Conservation (phyloP, 2,113 vertebrate species). For the Colaptes auratus region DNA sequence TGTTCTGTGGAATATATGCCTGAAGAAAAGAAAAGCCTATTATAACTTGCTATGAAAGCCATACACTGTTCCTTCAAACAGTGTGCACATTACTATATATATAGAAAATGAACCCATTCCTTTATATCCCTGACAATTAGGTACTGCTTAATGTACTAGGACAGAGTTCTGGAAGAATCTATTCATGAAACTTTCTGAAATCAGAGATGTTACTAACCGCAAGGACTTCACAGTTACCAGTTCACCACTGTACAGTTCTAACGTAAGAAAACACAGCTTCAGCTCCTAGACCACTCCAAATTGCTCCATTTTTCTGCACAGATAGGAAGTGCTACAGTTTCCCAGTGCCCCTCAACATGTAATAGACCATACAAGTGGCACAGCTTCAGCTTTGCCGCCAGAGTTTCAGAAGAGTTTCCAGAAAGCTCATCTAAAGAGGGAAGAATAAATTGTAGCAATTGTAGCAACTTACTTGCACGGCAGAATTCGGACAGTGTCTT, state of each 20-base stretch:
- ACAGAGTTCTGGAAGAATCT: background rate
- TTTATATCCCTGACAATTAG: background rate
- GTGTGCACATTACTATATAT: background rate
- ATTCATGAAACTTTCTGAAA: background rate
- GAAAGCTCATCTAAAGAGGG: background rate
- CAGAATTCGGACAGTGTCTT: constrained; percentile 81
- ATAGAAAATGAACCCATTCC: background rate
- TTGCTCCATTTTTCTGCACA: background rate
- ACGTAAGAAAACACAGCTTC: background rate
- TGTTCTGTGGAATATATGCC: constrained; percentile 84
- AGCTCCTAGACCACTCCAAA: background rate
- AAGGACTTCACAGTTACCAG: background rate
- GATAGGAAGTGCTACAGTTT: fast-evolving
- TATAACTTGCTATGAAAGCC: background rate
- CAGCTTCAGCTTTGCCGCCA: background rate
- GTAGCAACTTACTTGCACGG: constrained; percentile 82
- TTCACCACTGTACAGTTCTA: background rate
- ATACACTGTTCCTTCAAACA: background rate
- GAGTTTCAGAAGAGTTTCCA: background rate
- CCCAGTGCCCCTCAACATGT: background rate
- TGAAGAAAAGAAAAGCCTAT: constrained; percentile 68
- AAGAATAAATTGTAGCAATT: background rate
- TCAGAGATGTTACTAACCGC: background rate
- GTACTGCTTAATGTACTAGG: background rate
- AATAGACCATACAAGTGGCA: background rate